phyloP scores from a whole-genome alignment of 2,797 vertebrate genomes.

The Ptychobarbus kaznakovi region DNA sequence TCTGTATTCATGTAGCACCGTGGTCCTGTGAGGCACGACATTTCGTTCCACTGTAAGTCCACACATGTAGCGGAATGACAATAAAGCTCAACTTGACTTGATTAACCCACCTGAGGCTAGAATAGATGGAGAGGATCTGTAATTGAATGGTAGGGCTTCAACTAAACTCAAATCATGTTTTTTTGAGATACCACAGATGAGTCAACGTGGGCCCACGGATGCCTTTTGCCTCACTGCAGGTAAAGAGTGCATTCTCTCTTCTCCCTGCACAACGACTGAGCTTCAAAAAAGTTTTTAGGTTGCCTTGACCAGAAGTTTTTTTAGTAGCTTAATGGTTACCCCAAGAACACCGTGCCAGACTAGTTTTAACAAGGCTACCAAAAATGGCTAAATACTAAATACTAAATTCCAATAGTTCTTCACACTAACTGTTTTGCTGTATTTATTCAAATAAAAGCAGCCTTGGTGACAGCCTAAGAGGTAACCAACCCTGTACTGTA shows the following conservation, averaged over 20 bases:
- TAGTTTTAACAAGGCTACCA: no score
- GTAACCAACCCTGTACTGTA: no score
- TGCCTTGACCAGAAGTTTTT: background rate
- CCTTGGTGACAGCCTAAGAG: no score
- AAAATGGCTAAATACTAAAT: no score
- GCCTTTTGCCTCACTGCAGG: background rate
- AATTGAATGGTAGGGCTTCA: background rate
- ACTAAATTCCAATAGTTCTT: no score
- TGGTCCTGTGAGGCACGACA: no score
- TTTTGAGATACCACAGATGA: background rate
- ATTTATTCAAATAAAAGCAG: no score
- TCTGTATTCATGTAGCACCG: no score
- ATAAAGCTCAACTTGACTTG: no score
- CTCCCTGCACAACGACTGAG: background rate
- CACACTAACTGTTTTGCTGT: no score
- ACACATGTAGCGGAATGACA: no score
- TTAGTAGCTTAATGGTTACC: background rate
- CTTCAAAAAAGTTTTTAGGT: background rate
- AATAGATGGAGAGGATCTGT: background rate
- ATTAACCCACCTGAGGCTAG: conserved; percentile 33
- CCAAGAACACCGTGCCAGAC: background rate
- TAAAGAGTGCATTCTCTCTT: background rate
- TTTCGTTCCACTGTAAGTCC: no score
- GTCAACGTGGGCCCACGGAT: background rate
- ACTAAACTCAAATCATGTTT: conserved; percentile 9